Percentiles rank a stretch among this genome's conserved stretches.
Evolutionary conservation across 2,888 invertebrate genomes (phyloP).

Genomic region (Trimorus sp.): DNA sequence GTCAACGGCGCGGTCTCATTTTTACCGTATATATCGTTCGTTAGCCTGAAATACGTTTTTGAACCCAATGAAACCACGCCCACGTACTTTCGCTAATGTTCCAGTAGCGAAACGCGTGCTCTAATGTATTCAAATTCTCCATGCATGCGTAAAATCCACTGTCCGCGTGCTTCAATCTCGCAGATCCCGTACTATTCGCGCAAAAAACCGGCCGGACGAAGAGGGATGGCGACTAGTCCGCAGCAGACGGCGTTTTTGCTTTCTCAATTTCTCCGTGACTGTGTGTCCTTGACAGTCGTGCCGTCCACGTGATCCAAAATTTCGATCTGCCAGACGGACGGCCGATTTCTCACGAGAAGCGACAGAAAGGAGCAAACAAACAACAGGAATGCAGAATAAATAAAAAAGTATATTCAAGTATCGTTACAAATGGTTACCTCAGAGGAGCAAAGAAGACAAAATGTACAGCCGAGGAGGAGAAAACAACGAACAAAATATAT

Average conservation of each 20-base stretch:
- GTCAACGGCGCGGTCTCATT: not conserved
- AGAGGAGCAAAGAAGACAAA: conserved; percentile 26
- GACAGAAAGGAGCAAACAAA: no score
- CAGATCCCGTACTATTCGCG: not conserved
- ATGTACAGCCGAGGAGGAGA: conserved; percentile 41
- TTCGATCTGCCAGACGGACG: no score
- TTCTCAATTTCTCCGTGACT: no score
- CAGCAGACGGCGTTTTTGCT: no score
- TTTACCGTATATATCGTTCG: conserved; percentile 10
- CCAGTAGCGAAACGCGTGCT: conserved; percentile 20
- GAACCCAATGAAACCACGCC: conserved; percentile 47
- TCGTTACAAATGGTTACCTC: conserved; percentile 39
- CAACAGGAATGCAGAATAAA: conserved; percentile 41
- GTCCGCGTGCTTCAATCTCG: conserved; percentile 17
- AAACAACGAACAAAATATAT: conserved; percentile 53
- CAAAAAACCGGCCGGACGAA: no score
- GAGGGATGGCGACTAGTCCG: no score
- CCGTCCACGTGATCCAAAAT: no score
- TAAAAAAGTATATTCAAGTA: conserved; percentile 56
- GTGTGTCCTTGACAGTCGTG: no score
- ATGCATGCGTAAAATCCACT: conserved; percentile 41
- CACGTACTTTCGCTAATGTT: conserved; percentile 48
- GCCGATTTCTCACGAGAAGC: no score
- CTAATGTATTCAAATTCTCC: conserved; percentile 44
- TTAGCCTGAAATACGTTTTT: conserved; percentile 21